These are phyloP conservation scores for Gastrophysa polygoni DNA, from an alignment of 2,888 invertebrate genomes.

Conservation along the genomic window DNA sequence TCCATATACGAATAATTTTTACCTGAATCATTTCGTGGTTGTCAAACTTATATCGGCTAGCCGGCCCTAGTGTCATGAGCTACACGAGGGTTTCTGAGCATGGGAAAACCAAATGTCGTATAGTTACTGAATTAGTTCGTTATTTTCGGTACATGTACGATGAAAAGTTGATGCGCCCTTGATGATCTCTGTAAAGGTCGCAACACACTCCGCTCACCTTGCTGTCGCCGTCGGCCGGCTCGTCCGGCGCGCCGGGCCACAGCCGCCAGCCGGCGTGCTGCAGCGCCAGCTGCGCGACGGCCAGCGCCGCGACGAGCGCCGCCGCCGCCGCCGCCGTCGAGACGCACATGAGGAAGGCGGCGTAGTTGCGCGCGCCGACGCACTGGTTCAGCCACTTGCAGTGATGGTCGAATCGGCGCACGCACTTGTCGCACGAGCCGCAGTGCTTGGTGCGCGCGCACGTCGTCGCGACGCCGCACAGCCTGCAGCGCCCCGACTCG, in stretches of 20 bases:
- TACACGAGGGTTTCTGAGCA: too few species aligned
- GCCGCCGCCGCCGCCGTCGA: slow-evolving; percentile 78
- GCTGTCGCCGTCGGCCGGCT: slow-evolving; percentile 49
- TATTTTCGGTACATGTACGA: too few species aligned
- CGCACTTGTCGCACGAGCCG: slow-evolving; percentile 96
- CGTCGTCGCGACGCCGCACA: slow-evolving; percentile 80
- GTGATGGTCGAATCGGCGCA: slow-evolving; percentile 94
- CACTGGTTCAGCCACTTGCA: slow-evolving; percentile 99
- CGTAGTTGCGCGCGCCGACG: slow-evolving; percentile 90
- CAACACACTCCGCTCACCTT: slow-evolving; percentile 33
- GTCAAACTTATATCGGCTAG: too few species aligned
- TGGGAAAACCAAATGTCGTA: too few species aligned
- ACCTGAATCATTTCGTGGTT: too few species aligned
- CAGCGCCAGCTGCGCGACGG: slow-evolving; percentile 71
- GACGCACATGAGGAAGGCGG: slow-evolving; percentile 80
- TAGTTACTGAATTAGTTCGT: too few species aligned
- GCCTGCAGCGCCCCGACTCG: slow-evolving; percentile 91
- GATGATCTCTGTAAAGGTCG: too few species aligned
- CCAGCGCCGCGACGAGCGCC: slow-evolving; percentile 71
- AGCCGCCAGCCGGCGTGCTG: slow-evolving; percentile 65
- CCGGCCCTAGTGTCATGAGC: too few species aligned
- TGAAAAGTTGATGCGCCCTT: too few species aligned
- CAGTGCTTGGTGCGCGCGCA: slow-evolving; percentile 90
- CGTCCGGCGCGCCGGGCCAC: slow-evolving; percentile 52
- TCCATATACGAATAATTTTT: too few species aligned